Evolutionary conservation across 64 coral and sea anemone genomes (phyloP), one percentile per base, ranked within the genome.

Genomic region (Astreopora myriophthalma): DNA sequence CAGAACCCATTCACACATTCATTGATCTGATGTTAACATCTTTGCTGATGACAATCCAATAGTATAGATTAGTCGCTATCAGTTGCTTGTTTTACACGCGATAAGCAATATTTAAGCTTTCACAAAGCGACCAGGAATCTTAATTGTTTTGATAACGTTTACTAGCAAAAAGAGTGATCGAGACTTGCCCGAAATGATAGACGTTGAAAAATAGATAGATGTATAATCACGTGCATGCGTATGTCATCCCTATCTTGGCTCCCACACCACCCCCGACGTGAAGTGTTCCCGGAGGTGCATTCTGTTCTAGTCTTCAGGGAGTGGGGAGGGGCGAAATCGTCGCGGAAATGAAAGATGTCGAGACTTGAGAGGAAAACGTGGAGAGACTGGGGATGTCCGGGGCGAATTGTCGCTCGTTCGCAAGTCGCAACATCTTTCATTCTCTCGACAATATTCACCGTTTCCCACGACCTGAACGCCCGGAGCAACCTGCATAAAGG

Each of bases 91-190:
- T 61, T 82, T 38, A 23, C 52, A 37, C 79, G 32, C 57, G 34
- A 34, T 19, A 82, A 51, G 78, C 78, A 6, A 63, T 62, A 36
- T 33, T 31, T 34, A 27, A 46, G 76, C 46, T 12, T n/a, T 80
- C 76, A 38, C 35, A 65, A 64, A 64, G 55, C 79, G 25, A 83
- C 65, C 52, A 83, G 34, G 32, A 37, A 14, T 64, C 25, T 3
- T 37, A 26, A 39, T 83, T 36, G 79, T 83, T 83, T 83, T 25
- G 8, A 64, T 66, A 65, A 83, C 79, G 26, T 11, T 1, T 70
- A 44, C 76, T 29, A 24, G 13, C 42, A 52, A 29, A 8, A 22
- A 0, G 34, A 58, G 5, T 34, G 49, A 55, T 33, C 26, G 27
- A 70, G 11, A 4, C 1, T 14, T 16, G 13, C 7, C 8, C 0